Conservation (phyloP, 2,888 invertebrate species). For the Helobdella robusta region DNA sequence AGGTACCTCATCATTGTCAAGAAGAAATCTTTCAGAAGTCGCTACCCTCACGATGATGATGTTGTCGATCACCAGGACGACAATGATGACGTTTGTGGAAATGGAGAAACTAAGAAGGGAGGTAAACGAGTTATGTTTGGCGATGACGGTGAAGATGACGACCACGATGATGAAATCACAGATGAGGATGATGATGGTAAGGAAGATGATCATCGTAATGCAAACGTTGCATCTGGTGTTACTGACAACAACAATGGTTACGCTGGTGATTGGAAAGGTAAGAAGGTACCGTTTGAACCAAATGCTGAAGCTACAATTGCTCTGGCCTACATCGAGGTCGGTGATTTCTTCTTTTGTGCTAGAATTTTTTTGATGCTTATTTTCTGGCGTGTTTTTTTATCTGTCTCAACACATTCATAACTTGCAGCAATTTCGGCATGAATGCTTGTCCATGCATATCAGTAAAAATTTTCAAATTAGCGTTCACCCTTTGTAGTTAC, state of each 20-base stretch:
- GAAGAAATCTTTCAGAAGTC: too few relatives aligned
- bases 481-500: too few relatives aligned
- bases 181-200: not conserved
- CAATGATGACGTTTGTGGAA: not conserved
- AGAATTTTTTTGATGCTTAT: not conserved
- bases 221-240: not conserved
- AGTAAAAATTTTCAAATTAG: too few relatives aligned
- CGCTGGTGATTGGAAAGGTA: constrained; percentile 44
- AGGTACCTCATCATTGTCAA: too few relatives aligned
- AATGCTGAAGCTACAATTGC: constrained; percentile 52
- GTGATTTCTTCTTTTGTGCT: too few relatives aligned
- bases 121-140: too few relatives aligned
- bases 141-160: too few relatives aligned
- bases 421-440: too few relatives aligned
- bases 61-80: not conserved
- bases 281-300: constrained; percentile 47
- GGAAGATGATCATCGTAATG: not conserved
- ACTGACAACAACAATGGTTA: not conserved
- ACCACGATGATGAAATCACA: not conserved
- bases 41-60: too few relatives aligned
- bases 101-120: too few relatives aligned
- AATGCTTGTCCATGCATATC: too few relatives aligned
- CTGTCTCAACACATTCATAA: too few relatives aligned
- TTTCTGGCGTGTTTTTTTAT: not conserved
- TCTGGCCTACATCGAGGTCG: constrained; percentile 50